Conservation (phyloP, 1,140 invertebrate genomes). For the Drosophila burlai region DNA sequence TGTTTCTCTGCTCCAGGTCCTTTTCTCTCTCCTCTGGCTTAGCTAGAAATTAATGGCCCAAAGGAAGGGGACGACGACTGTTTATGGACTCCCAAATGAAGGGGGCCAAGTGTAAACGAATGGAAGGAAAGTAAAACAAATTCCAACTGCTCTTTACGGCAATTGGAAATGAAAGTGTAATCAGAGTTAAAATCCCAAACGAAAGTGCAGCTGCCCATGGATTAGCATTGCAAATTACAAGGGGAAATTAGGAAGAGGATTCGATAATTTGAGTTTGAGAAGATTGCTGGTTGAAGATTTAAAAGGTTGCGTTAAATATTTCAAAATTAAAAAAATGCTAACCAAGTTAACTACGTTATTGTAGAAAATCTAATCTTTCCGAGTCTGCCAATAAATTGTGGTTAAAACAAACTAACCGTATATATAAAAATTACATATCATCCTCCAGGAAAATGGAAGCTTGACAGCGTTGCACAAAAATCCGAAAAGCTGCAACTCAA, state of each 20-base stretch:
- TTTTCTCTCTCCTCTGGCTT: constrained; percentile 5
- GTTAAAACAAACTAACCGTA: background rate
- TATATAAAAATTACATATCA: background rate
- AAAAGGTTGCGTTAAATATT: no score
- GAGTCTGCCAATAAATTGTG: background rate
- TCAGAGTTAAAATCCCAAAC: constrained; percentile 24
- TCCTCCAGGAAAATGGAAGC: background rate
- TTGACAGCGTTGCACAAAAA: constrained; percentile 1
- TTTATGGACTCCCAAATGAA: constrained; percentile 50
- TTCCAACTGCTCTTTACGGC: constrained; percentile 44
- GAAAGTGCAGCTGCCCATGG: constrained; percentile 27
- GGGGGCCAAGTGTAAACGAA: constrained; percentile 33
- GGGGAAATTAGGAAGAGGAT: constrained; percentile 31
- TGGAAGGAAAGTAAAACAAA: constrained; percentile 42
- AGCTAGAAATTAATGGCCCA: constrained; percentile 55
- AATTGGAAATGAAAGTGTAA: constrained; percentile 42
- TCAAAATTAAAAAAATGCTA: background rate
- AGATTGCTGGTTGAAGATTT: background rate
- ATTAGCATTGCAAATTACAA: constrained; percentile 49
- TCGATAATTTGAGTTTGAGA: constrained; percentile 41
- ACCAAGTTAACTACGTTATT: background rate
- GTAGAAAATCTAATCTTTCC: background rate
- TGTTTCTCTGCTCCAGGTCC: background rate
- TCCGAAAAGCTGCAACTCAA: constrained; percentile 40
- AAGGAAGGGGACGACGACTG: background rate